These are phyloP conservation scores for Ectropis grisescens DNA, from an alignment of 1,140 invertebrate genomes.

Conservation along the genomic window DNA sequence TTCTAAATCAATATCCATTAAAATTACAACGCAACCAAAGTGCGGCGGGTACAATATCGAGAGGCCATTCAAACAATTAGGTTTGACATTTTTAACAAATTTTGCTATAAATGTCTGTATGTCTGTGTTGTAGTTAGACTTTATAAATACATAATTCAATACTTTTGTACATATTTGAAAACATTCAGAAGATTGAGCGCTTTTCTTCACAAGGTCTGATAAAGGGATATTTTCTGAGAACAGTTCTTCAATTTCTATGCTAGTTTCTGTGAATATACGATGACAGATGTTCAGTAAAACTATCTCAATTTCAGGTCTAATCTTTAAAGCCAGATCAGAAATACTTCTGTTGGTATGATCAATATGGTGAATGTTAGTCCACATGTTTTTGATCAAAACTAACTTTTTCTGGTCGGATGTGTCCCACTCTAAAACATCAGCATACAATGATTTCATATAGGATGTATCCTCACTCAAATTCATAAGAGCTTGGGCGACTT, in stretches of 20 bases:
- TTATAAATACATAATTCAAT: constrained; percentile 38
- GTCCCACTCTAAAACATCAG: constrained; percentile 38
- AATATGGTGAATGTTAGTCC: constrained; percentile 1
- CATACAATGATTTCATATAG: constrained; percentile 15
- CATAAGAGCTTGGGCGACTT: constrained; percentile 38
- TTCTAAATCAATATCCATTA: constrained; percentile 38
- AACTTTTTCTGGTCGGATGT: constrained; percentile 14
- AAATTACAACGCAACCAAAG: constrained; percentile 24
- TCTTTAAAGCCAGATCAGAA: constrained; percentile 35
- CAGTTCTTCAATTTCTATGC: constrained; percentile 17
- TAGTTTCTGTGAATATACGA: constrained; percentile 15
- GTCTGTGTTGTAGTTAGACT: constrained; percentile 26
- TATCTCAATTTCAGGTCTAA: constrained; percentile 39
- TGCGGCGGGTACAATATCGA: constrained; percentile 29
- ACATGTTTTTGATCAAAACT: constrained; percentile 21
- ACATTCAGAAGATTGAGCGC: constrained; percentile 26
- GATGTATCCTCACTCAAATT: constrained; percentile 33
- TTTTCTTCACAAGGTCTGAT: constrained; percentile 23
- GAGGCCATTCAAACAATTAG: constrained; percentile 12
- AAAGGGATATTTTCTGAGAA: constrained; percentile 12
- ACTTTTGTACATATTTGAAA: constrained; percentile 44
- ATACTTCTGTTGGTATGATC: constrained; percentile 6
- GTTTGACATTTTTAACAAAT: constrained; percentile 32
- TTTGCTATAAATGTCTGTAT: constrained; percentile 27
- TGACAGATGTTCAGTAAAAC: constrained; percentile 23